Evolutionary conservation across 1,140 invertebrate species (phyloP).

Genomic region (Panagrolaimus sp.): DNA sequence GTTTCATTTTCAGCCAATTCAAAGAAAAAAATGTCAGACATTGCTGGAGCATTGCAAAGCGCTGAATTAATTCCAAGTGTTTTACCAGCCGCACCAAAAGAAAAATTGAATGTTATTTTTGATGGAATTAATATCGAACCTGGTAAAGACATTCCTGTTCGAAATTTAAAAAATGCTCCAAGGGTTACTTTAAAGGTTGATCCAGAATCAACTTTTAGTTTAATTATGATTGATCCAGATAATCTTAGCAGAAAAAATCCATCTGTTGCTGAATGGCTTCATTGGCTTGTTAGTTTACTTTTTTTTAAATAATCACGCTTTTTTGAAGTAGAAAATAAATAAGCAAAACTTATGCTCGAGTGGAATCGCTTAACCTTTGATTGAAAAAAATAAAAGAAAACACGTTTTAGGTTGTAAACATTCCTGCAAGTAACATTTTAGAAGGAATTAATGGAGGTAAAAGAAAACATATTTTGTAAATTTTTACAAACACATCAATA

Average conservation of each 20-base stretch:
- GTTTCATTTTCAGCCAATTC: background rate
- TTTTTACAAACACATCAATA: constrained; percentile 18
- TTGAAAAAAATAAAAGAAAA: background rate
- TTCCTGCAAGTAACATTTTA: constrained; percentile 53
- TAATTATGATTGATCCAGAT: constrained; percentile 58
- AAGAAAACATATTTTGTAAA: background rate
- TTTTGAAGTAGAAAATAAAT: background rate
- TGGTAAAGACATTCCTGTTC: constrained; percentile 43
- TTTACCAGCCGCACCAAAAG: constrained; percentile 44
- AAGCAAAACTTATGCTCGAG: background rate
- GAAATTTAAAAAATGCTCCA: constrained; percentile 57
- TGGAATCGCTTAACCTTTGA: background rate
- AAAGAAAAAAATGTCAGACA: constrained; percentile 47
- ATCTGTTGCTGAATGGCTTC: constrained; percentile 57
- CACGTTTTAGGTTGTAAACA: constrained; percentile 41
- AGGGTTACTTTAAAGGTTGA: constrained; percentile 54
- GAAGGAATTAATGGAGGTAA: constrained; percentile 53
- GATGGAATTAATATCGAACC: constrained; percentile 55
- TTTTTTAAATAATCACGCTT: background rate
- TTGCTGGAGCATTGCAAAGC: constrained; percentile 44
- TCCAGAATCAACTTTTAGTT: constrained; percentile 51
- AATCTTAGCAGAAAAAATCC: constrained; percentile 56
- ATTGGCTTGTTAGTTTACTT: constrained; percentile 46
- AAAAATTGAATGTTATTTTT: constrained; percentile 44
- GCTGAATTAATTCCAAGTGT: constrained; percentile 53